phyloP scores from a whole-genome alignment of 2,888 invertebrate species.

The Nemoura dubitans region DNA sequence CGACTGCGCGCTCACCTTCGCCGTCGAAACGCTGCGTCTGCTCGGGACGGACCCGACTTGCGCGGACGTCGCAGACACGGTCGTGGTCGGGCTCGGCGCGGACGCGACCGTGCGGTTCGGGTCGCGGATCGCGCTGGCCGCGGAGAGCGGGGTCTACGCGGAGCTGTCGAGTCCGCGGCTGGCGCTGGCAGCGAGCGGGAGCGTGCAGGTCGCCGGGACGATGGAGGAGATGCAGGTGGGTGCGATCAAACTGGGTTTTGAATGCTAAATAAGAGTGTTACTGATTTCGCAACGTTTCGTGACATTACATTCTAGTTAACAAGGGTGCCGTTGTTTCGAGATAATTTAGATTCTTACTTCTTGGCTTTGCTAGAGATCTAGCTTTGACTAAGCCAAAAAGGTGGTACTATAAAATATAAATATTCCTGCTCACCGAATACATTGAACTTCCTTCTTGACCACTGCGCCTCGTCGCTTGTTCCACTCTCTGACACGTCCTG shows the following conservation, averaged over 20 bases:
- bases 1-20: constrained; percentile 44
- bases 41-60: constrained; percentile 46
- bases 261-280: no score
- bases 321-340: no score
- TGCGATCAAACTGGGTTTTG: neutral
- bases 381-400: no score
- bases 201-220: neutral
- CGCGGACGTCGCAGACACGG: constrained; percentile 40
- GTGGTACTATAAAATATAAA: no score
- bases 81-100: constrained; percentile 44
- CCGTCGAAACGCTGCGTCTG: constrained; percentile 36
- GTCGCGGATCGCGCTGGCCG: constrained; percentile 36
- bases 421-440: no score
- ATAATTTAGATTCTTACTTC: no score
- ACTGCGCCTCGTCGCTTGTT: no score
- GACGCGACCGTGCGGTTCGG: constrained; percentile 26
- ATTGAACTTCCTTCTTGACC: no score
- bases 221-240: neutral
- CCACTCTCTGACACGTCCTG: no score
- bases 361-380: no score
- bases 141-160: constrained; percentile 33
- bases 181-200: constrained; percentile 30
- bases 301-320: no score
- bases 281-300: no score
- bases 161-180: constrained; percentile 43